Evolutionary conservation across 2,888 invertebrate species (phyloP).

Genomic region (Chouioia cunea): DNA sequence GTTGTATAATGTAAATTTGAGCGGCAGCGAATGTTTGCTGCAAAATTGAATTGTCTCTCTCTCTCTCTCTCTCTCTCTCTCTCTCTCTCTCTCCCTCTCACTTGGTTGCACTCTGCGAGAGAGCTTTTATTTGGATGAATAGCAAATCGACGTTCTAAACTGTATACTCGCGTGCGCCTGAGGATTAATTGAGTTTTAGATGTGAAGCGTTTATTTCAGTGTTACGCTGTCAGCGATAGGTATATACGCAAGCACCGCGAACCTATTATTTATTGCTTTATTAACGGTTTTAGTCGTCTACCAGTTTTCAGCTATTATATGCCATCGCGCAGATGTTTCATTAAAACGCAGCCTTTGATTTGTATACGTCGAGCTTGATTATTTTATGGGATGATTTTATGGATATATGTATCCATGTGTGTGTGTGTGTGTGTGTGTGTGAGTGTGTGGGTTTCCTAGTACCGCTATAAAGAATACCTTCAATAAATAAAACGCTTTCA

Average conservation of each 20-base stretch:
- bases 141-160: slow-evolving; percentile 9
- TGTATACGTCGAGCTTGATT: slow-evolving; percentile 13
- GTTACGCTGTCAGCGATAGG: not conserved
- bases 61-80: no score
- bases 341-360: not conserved
- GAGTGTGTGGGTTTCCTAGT: no score
- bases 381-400: slow-evolving; percentile 4
- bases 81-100: no score
- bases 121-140: slow-evolving; percentile 16
- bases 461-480: no score
- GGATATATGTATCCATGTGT: no score
- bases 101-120: no score
- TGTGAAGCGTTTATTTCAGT: slow-evolving; percentile 5
- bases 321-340: slow-evolving; percentile 12
- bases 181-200: slow-evolving; percentile 35
- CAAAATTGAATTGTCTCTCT: slow-evolving; percentile 36
- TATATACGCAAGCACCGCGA: not conserved
- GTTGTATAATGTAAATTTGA: slow-evolving; percentile 39
- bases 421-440: no score
- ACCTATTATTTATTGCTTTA: slow-evolving; percentile 36
- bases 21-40: slow-evolving; percentile 2
- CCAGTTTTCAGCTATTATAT: no score
- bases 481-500: no score
- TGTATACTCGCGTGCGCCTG: slow-evolving; percentile 6
- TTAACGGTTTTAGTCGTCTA: slow-evolving; percentile 30